phyloP scores from a whole-genome alignment of 1,140 invertebrate genomes.

The Mizuhopecten yessoensis region DNA sequence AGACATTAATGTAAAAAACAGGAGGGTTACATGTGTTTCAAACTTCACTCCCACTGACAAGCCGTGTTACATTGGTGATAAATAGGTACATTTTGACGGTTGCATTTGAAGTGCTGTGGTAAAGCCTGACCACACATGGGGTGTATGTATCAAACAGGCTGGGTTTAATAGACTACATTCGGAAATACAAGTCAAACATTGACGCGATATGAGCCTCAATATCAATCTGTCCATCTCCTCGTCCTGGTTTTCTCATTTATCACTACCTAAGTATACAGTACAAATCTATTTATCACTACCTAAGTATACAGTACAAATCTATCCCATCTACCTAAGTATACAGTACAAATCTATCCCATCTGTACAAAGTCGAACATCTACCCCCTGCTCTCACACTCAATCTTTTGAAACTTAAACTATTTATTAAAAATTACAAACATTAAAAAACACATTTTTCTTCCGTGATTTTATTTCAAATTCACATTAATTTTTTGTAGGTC shows the following conservation, averaged over 20 bases:
- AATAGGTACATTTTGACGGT: neutral
- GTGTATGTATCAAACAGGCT: neutral
- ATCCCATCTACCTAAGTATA: neutral
- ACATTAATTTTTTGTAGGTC: conserved; percentile 22
- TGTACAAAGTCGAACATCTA: neutral
- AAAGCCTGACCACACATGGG: neutral
- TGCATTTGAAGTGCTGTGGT: neutral
- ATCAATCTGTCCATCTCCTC: neutral
- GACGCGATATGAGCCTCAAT: neutral
- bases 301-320: no score
- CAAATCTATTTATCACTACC: conserved; percentile 22
- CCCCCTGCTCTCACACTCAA: neutral
- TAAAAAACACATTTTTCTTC: conserved; percentile 36
- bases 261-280: conserved; percentile 14
- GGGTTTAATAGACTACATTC: neutral
- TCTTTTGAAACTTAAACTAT: conserved; percentile 40
- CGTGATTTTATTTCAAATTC: conserved; percentile 32
- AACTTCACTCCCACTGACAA: neutral
- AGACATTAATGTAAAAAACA: no score
- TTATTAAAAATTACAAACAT: conserved; percentile 36
- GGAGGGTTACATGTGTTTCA: no score
- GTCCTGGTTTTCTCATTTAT: neutral
- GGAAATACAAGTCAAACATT: conserved; percentile 26
- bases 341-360: conserved; percentile 29
- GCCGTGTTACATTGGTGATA: neutral